Evolutionary conservation across 2,888 invertebrate species (phyloP), one percentile per base, ranked within the genome.

Genomic region (Eristalis tenax): DNA sequence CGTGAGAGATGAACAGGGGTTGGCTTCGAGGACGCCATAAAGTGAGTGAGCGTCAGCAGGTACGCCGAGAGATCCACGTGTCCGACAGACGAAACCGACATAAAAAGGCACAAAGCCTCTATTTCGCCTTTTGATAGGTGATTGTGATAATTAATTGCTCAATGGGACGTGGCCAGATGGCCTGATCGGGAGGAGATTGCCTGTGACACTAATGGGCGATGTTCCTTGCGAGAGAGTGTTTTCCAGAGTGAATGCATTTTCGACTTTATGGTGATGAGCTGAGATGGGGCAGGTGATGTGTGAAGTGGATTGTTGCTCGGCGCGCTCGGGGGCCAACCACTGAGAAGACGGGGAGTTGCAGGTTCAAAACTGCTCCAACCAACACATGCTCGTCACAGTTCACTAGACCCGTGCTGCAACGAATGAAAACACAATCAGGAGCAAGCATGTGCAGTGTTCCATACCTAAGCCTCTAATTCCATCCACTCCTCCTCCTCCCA

Each of bases 61-160:
- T 85, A 75, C 26, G 56, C 57, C 68, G 80, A 65, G 65, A 56
- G 75, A 81, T 84, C 71, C 66, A 82, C 85, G 85, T 77, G 85
- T 65, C 76, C 59, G 71, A 50, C 81, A 63, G 66, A 35, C 80
- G 64, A 79, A 57, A n/a, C 26, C 57, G 71, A 85, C 40, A 57
- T 68, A 35, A 81, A 81, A 85, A 73, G 4, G 43, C 35, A 76
- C 74, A 65, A 82, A 77, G 59, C 82, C 82, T 85, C 85, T 82
- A 85, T 85, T 85, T 85, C 56, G 43, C 43, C 23, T 75, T 50
- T 35, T 68, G 23, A 26, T 40, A 70, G 80, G 56, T 15, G 57
- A 76, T 61, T 81, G 38, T 13, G 77, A 81, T 83, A 85, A 85
- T 85, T 77, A 77, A 85, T 85, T 85, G 64, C 82, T 85, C 82